Evolutionary conservation across 2,113 vertebrate genomes (phyloP).

Genomic region (Labeo rohita): DNA sequence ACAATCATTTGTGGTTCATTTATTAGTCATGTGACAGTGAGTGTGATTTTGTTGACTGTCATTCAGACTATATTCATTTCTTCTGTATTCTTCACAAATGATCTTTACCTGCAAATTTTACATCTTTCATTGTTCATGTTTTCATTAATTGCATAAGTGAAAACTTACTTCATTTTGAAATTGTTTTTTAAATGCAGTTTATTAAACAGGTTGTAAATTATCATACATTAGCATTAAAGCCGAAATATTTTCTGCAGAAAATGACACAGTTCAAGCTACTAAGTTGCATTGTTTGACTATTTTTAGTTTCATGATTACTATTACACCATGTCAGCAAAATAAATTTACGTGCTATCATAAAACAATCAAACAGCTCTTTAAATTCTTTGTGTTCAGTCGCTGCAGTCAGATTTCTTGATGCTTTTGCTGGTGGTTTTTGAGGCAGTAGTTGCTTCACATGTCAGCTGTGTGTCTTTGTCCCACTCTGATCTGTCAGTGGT

Average conservation of each 20-base stretch:
- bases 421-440: background rate
- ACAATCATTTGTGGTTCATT: too few species aligned
- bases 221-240: background rate
- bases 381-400: background rate
- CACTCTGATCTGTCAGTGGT: background rate
- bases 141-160: background rate
- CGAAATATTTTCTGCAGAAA: background rate
- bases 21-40: too few species aligned
- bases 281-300: background rate
- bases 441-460: too few species aligned
- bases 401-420: conserved; percentile 27
- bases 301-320: background rate
- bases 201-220: background rate
- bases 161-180: background rate
- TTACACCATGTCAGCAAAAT: background rate
- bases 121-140: background rate
- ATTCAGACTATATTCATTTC: too few species aligned
- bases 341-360: too few species aligned
- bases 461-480: too few species aligned
- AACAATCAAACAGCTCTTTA: too few species aligned
- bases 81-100: too few species aligned
- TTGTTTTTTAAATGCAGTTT: background rate
- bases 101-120: too few species aligned
- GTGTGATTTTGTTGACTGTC: too few species aligned
- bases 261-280: background rate